These are phyloP conservation scores for Himantopus leucocephalus DNA, from an alignment of 2,113 vertebrate genomes.

Conservation along the genomic window DNA sequence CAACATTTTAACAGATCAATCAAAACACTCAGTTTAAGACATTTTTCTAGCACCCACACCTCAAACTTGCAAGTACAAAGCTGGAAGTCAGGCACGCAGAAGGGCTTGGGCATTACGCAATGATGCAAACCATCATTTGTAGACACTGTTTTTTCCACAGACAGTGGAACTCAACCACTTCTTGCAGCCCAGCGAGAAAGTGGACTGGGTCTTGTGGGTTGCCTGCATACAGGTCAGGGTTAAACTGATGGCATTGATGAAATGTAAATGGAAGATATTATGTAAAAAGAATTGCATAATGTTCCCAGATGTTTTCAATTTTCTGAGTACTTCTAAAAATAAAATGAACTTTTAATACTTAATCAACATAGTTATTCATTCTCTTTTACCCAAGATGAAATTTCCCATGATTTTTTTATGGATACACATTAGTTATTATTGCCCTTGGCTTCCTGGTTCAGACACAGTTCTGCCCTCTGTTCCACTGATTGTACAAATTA, in stretches of 20 bases:
- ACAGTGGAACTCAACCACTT: background rate
- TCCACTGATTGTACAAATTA: slow-evolving; percentile 16
- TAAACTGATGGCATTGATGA: slow-evolving; percentile 17
- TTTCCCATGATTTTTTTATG: slow-evolving; percentile 54
- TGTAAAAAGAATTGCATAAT: slow-evolving; percentile 54
- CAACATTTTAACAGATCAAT: background rate
- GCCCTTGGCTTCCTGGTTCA: slow-evolving; percentile 32
- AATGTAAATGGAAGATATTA: slow-evolving; percentile 52
- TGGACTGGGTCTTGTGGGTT: background rate
- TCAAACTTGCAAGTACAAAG: background rate
- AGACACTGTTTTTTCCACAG: background rate
- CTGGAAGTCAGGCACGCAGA: background rate
- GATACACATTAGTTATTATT: slow-evolving; percentile 20
- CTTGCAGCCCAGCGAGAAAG: background rate
- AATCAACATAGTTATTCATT: slow-evolving; percentile 65
- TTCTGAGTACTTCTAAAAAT: slow-evolving; percentile 68
- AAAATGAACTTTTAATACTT: slow-evolving; percentile 68
- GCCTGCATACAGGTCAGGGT: background rate
- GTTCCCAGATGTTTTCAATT: slow-evolving; percentile 67
- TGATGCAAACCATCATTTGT: background rate
- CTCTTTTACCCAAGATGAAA: slow-evolving; percentile 47
- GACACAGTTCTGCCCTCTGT: background rate
- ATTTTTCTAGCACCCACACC: background rate
- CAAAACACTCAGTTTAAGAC: background rate
- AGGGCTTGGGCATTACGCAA: background rate